Evolutionary conservation across 1,140 invertebrate genomes (phyloP).

Genomic region (Drosophila sproati): DNA sequence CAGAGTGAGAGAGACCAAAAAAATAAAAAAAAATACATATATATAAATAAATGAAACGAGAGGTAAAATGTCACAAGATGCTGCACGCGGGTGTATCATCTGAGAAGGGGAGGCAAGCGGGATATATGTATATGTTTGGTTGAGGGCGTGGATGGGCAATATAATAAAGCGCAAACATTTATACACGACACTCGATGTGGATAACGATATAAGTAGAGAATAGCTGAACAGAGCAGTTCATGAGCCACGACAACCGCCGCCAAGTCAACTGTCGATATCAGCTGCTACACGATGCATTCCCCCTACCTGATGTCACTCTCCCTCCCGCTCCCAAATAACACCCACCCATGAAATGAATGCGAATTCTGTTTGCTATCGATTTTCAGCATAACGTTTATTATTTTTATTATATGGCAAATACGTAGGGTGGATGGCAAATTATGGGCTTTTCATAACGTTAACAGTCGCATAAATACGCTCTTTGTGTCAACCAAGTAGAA

Average conservation of each 20-base stretch:
- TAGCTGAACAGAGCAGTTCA: slow-evolving; percentile 49
- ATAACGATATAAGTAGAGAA: slow-evolving; percentile 44
- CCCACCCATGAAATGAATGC: slow-evolving; percentile 61
- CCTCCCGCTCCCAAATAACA: not conserved
- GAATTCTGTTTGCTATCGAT: slow-evolving; percentile 84
- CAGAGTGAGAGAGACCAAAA: slow-evolving; percentile 29
- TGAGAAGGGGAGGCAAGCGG: not conserved
- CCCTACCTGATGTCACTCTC: not conserved
- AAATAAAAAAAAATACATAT: slow-evolving; percentile 25
- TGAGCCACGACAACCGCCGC: slow-evolving; percentile 49
- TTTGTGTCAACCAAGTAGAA: slow-evolving; percentile 84
- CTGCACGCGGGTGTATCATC: slow-evolving; percentile 37
- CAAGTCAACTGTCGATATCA: slow-evolving; percentile 82
- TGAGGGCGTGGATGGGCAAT: slow-evolving; percentile 67
- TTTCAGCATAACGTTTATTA: slow-evolving; percentile 82
- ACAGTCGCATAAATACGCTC: slow-evolving; percentile 84
- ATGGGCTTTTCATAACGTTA: slow-evolving; percentile 84
- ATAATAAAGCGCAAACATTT: slow-evolving; percentile 84
- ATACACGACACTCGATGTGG: slow-evolving; percentile 75
- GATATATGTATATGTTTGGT: slow-evolving; percentile 12
- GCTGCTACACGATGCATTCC: slow-evolving; percentile 59
- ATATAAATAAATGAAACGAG: slow-evolving; percentile 30
- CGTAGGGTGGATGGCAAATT: slow-evolving; percentile 77
- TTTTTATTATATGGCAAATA: slow-evolving; percentile 74
- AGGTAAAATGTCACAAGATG: slow-evolving; percentile 83